Conservation (phyloP, 1,140 invertebrate genomes). For the Dendroctonus valens region DNA sequence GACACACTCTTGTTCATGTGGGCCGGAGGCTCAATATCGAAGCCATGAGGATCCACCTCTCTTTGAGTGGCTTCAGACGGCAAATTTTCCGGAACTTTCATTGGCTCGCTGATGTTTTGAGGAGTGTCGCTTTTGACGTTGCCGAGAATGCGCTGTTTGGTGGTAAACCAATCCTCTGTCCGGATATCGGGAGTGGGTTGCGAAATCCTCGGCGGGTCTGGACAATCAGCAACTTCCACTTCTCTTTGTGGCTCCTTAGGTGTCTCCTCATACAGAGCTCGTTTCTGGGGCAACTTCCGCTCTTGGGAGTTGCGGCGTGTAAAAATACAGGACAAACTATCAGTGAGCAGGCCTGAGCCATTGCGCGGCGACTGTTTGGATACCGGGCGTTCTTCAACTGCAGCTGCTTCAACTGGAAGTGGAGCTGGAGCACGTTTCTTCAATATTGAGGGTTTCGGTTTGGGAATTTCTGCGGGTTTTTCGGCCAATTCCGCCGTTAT, state of each 20-base stretch:
- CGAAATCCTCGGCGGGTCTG: slow-evolving; percentile 24
- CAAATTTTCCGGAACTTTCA: slow-evolving; percentile 5
- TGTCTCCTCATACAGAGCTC: slow-evolving; percentile 8
- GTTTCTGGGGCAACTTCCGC: slow-evolving; percentile 13
- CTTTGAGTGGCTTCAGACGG: neutral
- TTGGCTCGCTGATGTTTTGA: neutral
- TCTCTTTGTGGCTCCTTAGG: neutral
- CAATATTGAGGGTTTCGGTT: neutral
- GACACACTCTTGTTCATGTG: slow-evolving; percentile 25
- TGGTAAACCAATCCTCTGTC: slow-evolving; percentile 23
- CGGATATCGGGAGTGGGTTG: slow-evolving; percentile 26
- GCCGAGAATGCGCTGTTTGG: slow-evolving; percentile 22
- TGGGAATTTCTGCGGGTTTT: neutral
- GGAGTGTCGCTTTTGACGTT: slow-evolving; percentile 5
- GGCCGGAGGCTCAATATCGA: slow-evolving; percentile 23
- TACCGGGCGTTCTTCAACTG: too few species aligned
- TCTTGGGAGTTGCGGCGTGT: slow-evolving; percentile 12
- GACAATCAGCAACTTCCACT: slow-evolving; percentile 7
- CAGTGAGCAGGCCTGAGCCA: slow-evolving; percentile 22
- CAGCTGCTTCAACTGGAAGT: too few species aligned
- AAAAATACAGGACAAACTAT: slow-evolving; percentile 28
- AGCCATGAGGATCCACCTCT: slow-evolving; percentile 23
- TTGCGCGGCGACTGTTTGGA: neutral
- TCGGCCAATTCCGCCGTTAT: neutral
- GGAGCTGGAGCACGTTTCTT: neutral